Percentiles rank a stretch among this genome's conserved stretches.
Evolutionary conservation across 2,113 vertebrate species (phyloP).

Genomic region (Anolis sagrei): DNA sequence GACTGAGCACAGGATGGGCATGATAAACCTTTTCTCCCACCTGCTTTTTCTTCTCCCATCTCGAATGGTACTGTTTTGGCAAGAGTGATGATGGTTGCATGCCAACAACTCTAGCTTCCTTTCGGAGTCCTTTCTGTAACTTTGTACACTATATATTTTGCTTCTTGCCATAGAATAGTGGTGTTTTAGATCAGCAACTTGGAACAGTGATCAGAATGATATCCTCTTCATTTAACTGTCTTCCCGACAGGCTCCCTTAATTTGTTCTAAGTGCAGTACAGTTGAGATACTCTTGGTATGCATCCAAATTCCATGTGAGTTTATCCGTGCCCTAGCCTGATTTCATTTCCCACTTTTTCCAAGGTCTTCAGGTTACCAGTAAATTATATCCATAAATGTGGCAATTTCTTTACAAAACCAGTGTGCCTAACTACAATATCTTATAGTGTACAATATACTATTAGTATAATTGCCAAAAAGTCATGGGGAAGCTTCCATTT

Average conservation of each 20-base stretch:
- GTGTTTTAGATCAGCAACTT: conserved; percentile 58
- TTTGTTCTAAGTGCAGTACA: conserved; percentile 48
- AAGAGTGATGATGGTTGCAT: neutral
- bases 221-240: conserved; percentile 10
- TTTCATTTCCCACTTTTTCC: conserved; percentile 11
- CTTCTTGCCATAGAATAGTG: neutral
- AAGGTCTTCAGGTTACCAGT: neutral
- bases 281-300: conserved; percentile 6
- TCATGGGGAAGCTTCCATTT: neutral
- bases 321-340: neutral
- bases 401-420: neutral
- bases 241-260: conserved; percentile 51
- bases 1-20: neutral
- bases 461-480: neutral
- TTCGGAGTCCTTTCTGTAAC: conserved; percentile 27
- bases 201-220: conserved; percentile 58
- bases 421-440: neutral
- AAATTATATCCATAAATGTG: neutral
- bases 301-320: neutral
- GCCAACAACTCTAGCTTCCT: neutral
- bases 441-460: neutral
- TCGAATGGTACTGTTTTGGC: too few species aligned
- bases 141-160: conserved; percentile 36
- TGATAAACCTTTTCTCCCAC: neutral
- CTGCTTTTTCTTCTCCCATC: neutral